phyloP scores from a whole-genome alignment of 2,888 invertebrate genomes.

The Lasioglossum figueresi region DNA sequence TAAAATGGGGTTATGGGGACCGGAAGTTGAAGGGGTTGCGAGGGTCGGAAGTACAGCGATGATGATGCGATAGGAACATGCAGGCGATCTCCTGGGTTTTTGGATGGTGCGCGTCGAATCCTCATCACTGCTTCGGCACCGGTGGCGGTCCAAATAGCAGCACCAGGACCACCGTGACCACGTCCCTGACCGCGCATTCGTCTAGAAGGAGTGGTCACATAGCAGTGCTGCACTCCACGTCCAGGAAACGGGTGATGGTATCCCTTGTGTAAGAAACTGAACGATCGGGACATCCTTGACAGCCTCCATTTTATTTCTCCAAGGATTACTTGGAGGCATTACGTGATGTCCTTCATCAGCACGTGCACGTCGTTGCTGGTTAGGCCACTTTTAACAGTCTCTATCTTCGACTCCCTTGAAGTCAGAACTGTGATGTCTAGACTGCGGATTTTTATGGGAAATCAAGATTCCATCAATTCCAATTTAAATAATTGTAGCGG shows the following conservation, averaged over 20 bases:
- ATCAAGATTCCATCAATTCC: not conserved
- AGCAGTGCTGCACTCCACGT: slow-evolving; percentile 75
- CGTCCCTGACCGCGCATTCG: slow-evolving; percentile 81
- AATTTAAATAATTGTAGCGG: no score
- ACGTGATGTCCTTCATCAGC: not conserved
- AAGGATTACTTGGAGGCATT: not conserved
- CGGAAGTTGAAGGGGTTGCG: not conserved
- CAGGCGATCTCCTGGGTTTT: slow-evolving; percentile 81
- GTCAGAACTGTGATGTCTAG: not conserved
- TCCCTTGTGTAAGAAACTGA: slow-evolving; percentile 76
- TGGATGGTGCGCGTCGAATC: slow-evolving; percentile 79
- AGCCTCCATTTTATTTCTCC: not conserved
- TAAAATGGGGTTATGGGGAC: not conserved
- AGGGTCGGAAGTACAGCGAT: not conserved
- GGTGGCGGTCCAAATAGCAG: slow-evolving; percentile 72
- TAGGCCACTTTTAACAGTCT: not conserved
- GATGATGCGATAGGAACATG: slow-evolving; percentile 76
- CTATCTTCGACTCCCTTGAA: not conserved
- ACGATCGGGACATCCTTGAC: not conserved
- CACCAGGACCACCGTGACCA: slow-evolving; percentile 81
- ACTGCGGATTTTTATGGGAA: not conserved
- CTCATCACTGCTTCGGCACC: slow-evolving; percentile 80
- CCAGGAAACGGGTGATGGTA: slow-evolving; percentile 81
- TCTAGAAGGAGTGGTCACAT: slow-evolving; percentile 79
- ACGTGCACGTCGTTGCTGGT: not conserved